A percentile compares a stretch with the other conserved stretches of the same genome.
These are phyloP conservation scores for Anguilla anguilla DNA, from an alignment of 2,797 vertebrate genomes.

Conservation along the genomic window DNA sequence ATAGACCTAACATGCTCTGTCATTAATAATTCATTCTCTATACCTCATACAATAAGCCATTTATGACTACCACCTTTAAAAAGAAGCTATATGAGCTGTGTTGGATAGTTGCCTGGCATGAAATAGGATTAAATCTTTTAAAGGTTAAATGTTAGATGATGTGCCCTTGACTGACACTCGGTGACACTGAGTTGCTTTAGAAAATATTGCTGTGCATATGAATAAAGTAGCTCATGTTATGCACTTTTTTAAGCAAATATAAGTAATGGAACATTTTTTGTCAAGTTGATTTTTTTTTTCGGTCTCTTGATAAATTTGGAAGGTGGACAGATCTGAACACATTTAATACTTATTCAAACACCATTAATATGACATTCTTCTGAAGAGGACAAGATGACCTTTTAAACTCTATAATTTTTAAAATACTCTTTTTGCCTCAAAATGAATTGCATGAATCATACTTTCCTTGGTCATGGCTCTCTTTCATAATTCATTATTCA, in stretches of 20 bases:
- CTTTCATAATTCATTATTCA: conserved; percentile 2
- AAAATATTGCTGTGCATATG: background rate
- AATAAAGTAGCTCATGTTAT: background rate
- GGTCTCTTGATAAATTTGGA: background rate
- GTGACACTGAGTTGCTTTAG: background rate
- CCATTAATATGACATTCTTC: background rate
- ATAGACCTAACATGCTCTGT: background rate
- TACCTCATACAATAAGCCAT: background rate
- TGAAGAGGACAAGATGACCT: background rate
- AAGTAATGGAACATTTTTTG: background rate
- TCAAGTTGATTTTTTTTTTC: too few species aligned
- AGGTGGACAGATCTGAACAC: background rate
- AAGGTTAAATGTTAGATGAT: background rate
- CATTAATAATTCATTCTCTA: background rate
- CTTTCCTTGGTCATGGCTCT: background rate
- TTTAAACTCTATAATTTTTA: background rate
- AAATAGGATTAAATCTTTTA: background rate
- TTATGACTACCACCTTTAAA: background rate
- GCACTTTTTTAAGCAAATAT: background rate
- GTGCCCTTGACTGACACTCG: background rate
- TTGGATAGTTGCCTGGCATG: background rate
- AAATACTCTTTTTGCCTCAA: background rate
- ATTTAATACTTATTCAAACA: background rate
- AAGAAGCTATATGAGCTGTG: background rate
- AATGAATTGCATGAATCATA: background rate